Conservation (phyloP, 2,113 vertebrate species). For the Ceuthmochares aereus region DNA sequence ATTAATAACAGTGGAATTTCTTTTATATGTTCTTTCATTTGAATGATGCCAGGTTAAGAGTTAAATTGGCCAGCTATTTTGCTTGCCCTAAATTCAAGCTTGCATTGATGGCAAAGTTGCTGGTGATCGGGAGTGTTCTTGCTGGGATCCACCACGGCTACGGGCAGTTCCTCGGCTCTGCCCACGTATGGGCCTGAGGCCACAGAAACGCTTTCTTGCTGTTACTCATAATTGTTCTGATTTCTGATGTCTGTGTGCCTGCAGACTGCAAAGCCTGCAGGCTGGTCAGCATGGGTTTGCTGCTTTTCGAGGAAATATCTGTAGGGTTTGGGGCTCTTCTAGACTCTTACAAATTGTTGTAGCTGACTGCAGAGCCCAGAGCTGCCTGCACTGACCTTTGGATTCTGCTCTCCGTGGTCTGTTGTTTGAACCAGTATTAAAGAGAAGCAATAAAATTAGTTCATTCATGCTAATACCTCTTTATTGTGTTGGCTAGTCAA, state of each 20-base stretch:
- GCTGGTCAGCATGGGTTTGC: rapidly evolving
- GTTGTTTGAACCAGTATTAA: neutral
- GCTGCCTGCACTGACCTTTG: neutral
- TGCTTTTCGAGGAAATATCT: neutral
- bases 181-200: neutral
- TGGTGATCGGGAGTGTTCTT: neutral
- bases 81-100: neutral
- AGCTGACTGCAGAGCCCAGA: neutral
- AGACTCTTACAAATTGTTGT: neutral
- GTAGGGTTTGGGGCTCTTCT: neutral
- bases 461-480: neutral
- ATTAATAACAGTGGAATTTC: neutral
- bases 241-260: rapidly evolving
- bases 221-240: neutral
- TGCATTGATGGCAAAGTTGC: neutral
- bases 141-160: neutral
- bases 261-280: rapidly evolving
- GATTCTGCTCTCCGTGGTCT: neutral
- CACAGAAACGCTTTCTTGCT: rapidly evolving
- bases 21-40: neutral
- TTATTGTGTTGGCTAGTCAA: neutral
- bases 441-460: neutral
- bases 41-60: neutral
- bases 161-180: neutral
- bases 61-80: neutral